phyloP scores from a whole-genome alignment of 2,797 vertebrate genomes.

The Scarus forsteni region DNA sequence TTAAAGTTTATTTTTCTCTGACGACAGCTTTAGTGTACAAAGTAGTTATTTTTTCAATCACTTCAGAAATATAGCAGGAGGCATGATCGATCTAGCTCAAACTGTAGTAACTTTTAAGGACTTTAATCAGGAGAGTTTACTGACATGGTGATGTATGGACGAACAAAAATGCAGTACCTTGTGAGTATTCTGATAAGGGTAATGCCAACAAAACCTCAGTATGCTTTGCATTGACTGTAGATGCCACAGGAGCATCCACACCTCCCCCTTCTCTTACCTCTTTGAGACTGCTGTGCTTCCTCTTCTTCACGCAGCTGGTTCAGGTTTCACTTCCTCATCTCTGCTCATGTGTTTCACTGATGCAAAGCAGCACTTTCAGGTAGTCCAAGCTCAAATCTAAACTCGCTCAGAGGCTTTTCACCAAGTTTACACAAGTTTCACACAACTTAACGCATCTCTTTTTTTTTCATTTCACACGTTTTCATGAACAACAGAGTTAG shows the following conservation, averaged over 20 bases:
- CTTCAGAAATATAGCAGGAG: slow-evolving; percentile 44
- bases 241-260: slow-evolving; percentile 56
- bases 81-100: slow-evolving; percentile 38
- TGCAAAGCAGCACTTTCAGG: slow-evolving; percentile 53
- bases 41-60: slow-evolving; percentile 43
- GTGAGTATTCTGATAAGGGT: slow-evolving; percentile 63
- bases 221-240: slow-evolving; percentile 68
- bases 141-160: slow-evolving; percentile 26
- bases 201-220: slow-evolving; percentile 78
- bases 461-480: background rate
- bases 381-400: slow-evolving; percentile 19
- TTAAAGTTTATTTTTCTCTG: slow-evolving; percentile 42
- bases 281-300: slow-evolving; percentile 75
- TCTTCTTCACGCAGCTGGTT: slow-evolving; percentile 68
- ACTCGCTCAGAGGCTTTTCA: slow-evolving; percentile 33
- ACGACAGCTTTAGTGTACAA: slow-evolving; percentile 28
- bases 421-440: slow-evolving; percentile 14
- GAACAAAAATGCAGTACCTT: slow-evolving; percentile 73
- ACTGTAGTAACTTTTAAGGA: slow-evolving; percentile 52
- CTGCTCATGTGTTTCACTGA: slow-evolving; percentile 45
- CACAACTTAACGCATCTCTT: background rate
- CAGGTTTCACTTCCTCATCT: slow-evolving; percentile 65
- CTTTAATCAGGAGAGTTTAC: slow-evolving; percentile 33
- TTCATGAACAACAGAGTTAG: too few relatives aligned
- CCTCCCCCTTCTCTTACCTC: slow-evolving; percentile 57